phyloP scores from a whole-genome alignment of 2,888 invertebrate species.

The Halocaridina rubra region DNA sequence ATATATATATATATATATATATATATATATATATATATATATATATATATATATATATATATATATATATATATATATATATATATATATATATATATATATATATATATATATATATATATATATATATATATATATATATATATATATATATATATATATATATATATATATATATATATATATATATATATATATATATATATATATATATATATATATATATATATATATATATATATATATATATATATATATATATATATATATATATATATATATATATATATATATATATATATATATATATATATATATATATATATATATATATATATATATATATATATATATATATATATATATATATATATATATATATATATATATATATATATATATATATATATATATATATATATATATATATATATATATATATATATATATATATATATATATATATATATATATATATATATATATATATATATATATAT shows the following conservation, averaged over 20 bases:
- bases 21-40: slow-evolving; percentile 3
- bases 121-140: not conserved
- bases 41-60: slow-evolving; percentile 5
- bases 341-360: not conserved
- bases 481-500: not conserved
- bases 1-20: slow-evolving; percentile 7
- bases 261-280: slow-evolving; percentile 1
- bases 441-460: not conserved
- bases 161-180: not conserved
- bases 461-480: slow-evolving; percentile 4
- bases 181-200: not conserved
- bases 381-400: not conserved
- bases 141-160: not conserved
- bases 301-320: slow-evolving; percentile 4
- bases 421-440: slow-evolving; percentile 14
- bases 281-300: not conserved
- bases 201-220: slow-evolving; percentile 7
- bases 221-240: slow-evolving; percentile 8
- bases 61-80: not conserved
- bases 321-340: not conserved
- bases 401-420: slow-evolving; percentile 1
- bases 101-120: slow-evolving; percentile 5
- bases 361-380: not conserved
- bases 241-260: not conserved
- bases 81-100: not conserved